Conservation (phyloP, 1,140 invertebrate species). For the Drosophila santomea region DNA sequence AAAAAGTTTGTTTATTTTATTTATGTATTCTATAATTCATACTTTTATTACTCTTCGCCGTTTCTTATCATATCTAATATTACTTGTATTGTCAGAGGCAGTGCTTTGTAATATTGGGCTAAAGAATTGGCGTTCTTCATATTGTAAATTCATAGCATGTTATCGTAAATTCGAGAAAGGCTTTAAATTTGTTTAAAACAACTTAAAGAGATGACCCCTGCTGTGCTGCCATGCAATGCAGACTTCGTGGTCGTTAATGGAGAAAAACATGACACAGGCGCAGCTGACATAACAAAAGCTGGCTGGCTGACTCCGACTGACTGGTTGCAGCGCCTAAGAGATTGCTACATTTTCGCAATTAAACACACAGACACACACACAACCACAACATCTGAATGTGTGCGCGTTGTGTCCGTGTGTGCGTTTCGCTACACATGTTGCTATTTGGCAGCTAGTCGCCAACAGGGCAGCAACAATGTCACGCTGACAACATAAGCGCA, state of each 20-base stretch:
- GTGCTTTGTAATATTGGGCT: too few species aligned
- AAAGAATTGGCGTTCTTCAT: neutral
- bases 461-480: constrained; percentile 58
- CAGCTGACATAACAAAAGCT: constrained; percentile 75
- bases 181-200: neutral
- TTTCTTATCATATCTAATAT: too few species aligned
- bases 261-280: constrained; percentile 69
- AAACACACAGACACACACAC: constrained; percentile 57
- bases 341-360: constrained; percentile 82
- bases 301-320: constrained; percentile 46
- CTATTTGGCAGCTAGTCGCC: constrained; percentile 55
- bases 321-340: constrained; percentile 69
- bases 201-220: neutral
- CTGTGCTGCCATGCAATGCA: neutral
- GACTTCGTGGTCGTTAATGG: constrained; percentile 59
- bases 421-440: constrained; percentile 64
- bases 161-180: too few species aligned
- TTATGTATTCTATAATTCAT: too few species aligned
- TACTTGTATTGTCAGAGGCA: too few species aligned
- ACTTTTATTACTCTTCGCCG: too few species aligned
- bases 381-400: constrained; percentile 1
- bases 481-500: constrained; percentile 76
- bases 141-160: too few species aligned
- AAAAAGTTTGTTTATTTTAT: too few species aligned
- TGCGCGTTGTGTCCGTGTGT: constrained; percentile 30